phyloP scores from a whole-genome alignment of 1,140 invertebrate genomes.

The Drosophila repleta region DNA sequence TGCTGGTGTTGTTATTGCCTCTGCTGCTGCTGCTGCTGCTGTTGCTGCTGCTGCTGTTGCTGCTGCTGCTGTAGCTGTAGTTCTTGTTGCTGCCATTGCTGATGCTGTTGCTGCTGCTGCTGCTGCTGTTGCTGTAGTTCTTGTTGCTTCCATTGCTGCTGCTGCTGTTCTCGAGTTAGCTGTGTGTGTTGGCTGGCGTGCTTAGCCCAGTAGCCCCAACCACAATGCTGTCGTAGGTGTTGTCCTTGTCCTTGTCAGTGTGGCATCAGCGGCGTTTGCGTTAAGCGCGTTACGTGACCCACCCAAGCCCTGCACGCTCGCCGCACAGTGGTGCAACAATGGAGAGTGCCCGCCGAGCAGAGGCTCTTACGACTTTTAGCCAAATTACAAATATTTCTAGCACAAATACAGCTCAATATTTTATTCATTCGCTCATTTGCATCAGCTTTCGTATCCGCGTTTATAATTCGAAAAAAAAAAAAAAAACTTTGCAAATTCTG shows the following conservation, averaged over 20 bases:
- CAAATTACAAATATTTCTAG: too few species aligned
- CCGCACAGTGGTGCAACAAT: conserved; percentile 23
- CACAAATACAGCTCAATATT: too few species aligned
- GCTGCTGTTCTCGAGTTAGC: conserved; percentile 37
- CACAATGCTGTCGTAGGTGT: conserved; percentile 60
- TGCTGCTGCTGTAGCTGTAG: conserved; percentile 30
- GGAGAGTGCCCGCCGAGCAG: too few species aligned
- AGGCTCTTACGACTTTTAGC: too few species aligned
- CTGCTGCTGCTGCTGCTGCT: conserved; percentile 26
- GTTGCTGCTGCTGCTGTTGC: too few species aligned
- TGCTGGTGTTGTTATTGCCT: too few species aligned
- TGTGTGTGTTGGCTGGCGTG: conserved; percentile 25
- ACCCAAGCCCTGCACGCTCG: conserved; percentile 12
- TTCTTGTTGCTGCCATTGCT: too few species aligned
- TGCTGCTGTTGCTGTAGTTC: too few species aligned
- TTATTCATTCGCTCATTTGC: too few species aligned
- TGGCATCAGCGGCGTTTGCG: conserved; percentile 38
- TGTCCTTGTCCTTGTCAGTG: conserved; percentile 37
- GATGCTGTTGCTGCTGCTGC: too few species aligned
- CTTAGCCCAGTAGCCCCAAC: conserved; percentile 36
- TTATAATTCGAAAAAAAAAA: too few species aligned
- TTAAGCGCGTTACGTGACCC: conserved; percentile 57
- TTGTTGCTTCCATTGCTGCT: too few species aligned
- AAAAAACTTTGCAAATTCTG: neutral
- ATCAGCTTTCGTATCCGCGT: neutral